These are phyloP conservation scores for Xanthorhoe designata DNA, from an alignment of 2,888 invertebrate species.

Conservation along the genomic window DNA sequence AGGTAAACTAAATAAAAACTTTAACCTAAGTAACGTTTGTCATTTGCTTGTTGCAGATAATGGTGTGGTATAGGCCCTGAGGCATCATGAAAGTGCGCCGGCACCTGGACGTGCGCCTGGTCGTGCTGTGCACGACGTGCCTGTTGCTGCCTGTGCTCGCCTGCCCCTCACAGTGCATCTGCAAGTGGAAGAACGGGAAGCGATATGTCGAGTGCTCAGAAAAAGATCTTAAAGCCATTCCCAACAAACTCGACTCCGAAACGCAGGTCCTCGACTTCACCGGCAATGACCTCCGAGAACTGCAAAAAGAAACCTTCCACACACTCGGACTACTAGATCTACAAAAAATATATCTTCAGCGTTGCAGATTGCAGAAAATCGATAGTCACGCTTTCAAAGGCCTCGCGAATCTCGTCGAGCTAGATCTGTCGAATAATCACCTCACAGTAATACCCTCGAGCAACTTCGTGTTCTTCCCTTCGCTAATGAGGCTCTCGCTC, in stretches of 20 bases:
- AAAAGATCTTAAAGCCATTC: conserved; percentile 90
- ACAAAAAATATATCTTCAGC: conserved; percentile 93
- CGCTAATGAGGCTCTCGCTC: conserved; percentile 92
- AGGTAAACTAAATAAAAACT: not conserved
- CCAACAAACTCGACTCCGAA: conserved; percentile 91
- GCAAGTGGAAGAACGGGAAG: conserved; percentile 97
- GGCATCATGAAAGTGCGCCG: conserved; percentile 75
- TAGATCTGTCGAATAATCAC: conserved; percentile 94
- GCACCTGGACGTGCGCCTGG: conserved; percentile 73
- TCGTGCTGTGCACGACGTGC: conserved; percentile 79
- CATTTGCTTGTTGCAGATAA: conserved; percentile 78
- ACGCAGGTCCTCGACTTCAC: conserved; percentile 95
- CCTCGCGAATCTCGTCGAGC: conserved; percentile 93
- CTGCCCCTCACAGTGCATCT: conserved; percentile 92
- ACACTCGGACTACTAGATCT: conserved; percentile 92
- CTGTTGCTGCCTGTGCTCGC: conserved; percentile 77
- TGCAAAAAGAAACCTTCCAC: conserved; percentile 92
- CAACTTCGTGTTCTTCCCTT: conserved; percentile 91
- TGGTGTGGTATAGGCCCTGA: conserved; percentile 70
- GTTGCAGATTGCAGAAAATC: conserved; percentile 91
- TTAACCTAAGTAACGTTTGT: conserved; percentile 33
- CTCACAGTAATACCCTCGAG: conserved; percentile 91
- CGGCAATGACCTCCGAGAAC: conserved; percentile 92
- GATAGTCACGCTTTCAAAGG: conserved; percentile 93
- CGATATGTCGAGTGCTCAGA: conserved; percentile 95